Evolutionary conservation across 2,113 vertebrate genomes (phyloP), one percentile per base, ranked within the genome.

Genomic region (Otis tarda): DNA sequence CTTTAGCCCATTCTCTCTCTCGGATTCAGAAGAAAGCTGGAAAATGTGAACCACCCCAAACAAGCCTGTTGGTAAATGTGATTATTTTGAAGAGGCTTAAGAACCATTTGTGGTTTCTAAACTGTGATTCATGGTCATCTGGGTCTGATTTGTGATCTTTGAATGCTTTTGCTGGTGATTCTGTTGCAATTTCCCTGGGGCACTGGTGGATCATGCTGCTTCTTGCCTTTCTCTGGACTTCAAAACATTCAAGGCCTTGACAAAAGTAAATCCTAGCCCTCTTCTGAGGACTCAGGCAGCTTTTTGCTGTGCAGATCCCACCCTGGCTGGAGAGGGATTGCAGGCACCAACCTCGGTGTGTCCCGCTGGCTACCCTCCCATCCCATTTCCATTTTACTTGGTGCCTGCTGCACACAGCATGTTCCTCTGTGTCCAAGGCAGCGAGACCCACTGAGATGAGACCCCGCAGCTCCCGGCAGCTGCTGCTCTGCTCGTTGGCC

Each of bases 61-160:
- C 0, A 4, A 83, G 90, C 76, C 83, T 60, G 57, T 65, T 88
- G 87, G 94, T 83, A 73, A 97, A 41, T 79, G 67, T 30, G 79
- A 76, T 69, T 88, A 90, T 97, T 97, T 61, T 20, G 82, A 60
- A 70, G 79, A 88, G 45, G 20, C 71, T 94, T 73, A 89, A 93
- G 89, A 95, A 90, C 55, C 20, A 3, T 88, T 94, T 93, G 90
- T 0, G 19, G 75, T 43, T 95, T 90, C 53, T 80, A 28, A 83
- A 71, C 67, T 52, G 59, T 94, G 88, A 93, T 95, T 95, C 90
- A 96, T 21, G 71, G 86, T 77, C 92, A 94, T 95, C 95, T 97
- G 96, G 63, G 71, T 69, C 76, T 96, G 83, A 63, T 96, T 95
- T 93, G 76, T 87, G 95, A 92, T 94, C 89, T 94, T 81, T 87